These are phyloP conservation scores for Lethocerus indicus DNA, from an alignment of 1,140 invertebrate genomes.

Conservation along the genomic window DNA sequence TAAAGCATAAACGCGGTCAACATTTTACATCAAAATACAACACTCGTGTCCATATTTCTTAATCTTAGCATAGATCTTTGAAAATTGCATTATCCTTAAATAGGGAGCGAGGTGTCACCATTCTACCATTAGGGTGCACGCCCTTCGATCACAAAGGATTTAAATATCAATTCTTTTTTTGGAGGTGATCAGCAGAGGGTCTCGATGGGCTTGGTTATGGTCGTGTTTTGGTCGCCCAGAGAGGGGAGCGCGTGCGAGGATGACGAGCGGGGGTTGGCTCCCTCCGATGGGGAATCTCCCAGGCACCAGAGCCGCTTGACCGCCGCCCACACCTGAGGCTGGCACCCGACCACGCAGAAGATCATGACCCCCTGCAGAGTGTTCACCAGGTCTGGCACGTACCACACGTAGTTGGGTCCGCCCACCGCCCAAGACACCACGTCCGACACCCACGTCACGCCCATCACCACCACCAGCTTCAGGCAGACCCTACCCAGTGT, in stretches of 20 bases:
- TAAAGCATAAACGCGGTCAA: too few relatives aligned
- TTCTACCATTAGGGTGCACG: too few relatives aligned
- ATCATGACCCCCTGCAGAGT: conserved; percentile 75
- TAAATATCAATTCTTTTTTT: too few relatives aligned
- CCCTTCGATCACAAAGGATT: too few relatives aligned
- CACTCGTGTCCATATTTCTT: too few relatives aligned
- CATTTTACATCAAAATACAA: too few relatives aligned
- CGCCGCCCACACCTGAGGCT: conserved; percentile 53
- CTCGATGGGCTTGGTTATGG: conserved; percentile 30
- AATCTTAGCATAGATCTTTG: too few relatives aligned
- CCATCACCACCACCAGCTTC: conserved; percentile 72
- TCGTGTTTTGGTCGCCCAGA: conserved; percentile 52
- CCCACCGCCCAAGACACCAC: conserved; percentile 55
- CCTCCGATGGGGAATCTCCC: conserved; percentile 24
- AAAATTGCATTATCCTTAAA: too few relatives aligned
- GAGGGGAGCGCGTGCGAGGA: conserved; percentile 60
- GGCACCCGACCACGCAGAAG: conserved; percentile 72
- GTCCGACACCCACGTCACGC: conserved; percentile 68
- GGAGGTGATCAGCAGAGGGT: conserved; percentile 20
- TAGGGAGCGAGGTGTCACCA: too few relatives aligned
- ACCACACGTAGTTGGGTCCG: conserved; percentile 56
- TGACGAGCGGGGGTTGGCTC: conserved; percentile 35
- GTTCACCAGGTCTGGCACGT: conserved; percentile 49
- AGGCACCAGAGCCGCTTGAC: conserved; percentile 44
- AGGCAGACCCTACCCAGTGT: conserved; percentile 60